Conservation (phyloP, 2,888 invertebrate genomes). For the Ischnus inquisitorius region DNA sequence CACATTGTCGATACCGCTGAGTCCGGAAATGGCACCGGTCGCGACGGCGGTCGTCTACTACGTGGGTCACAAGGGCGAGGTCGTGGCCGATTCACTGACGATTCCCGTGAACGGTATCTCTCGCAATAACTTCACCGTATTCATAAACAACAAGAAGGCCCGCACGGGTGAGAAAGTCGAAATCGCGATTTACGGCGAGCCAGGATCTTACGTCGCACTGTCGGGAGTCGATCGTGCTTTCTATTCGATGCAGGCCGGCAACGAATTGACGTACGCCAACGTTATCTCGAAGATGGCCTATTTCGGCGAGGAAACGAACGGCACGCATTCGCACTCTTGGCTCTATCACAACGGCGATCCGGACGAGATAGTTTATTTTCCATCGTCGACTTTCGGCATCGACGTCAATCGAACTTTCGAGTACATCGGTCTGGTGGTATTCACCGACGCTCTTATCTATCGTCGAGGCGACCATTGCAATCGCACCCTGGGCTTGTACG, state of each 20-base stretch:
- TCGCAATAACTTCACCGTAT: constrained; percentile 95
- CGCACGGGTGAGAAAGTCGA: constrained; percentile 97
- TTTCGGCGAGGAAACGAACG: constrained; percentile 94
- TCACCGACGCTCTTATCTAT: constrained; percentile 94
- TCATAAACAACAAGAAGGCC: constrained; percentile 96
- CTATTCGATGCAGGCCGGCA: constrained; percentile 97
- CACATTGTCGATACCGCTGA: constrained; percentile 93
- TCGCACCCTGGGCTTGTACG: constrained; percentile 89
- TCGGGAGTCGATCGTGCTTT: constrained; percentile 96
- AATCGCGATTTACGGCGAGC: constrained; percentile 96
- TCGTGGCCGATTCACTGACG: constrained; percentile 97
- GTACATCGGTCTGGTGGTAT: constrained; percentile 95
- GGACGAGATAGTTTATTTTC: constrained; percentile 94
- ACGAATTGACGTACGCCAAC: constrained; percentile 95
- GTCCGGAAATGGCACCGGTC: constrained; percentile 96
- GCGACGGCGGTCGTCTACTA: constrained; percentile 96
- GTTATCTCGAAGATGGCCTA: constrained; percentile 95
- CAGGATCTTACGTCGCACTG: constrained; percentile 97
- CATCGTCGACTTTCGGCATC: constrained; percentile 95
- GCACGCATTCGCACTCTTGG: constrained; percentile 94
- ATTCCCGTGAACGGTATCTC: constrained; percentile 98
- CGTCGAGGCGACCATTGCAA: constrained; percentile 91
- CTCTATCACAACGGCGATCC: constrained; percentile 94
- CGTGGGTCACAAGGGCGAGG: constrained; percentile 92
- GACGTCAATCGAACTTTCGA: constrained; percentile 98